These are phyloP conservation scores for Lepidostoma basale DNA, from an alignment of 1,140 invertebrate genomes.

Conservation along the genomic window DNA sequence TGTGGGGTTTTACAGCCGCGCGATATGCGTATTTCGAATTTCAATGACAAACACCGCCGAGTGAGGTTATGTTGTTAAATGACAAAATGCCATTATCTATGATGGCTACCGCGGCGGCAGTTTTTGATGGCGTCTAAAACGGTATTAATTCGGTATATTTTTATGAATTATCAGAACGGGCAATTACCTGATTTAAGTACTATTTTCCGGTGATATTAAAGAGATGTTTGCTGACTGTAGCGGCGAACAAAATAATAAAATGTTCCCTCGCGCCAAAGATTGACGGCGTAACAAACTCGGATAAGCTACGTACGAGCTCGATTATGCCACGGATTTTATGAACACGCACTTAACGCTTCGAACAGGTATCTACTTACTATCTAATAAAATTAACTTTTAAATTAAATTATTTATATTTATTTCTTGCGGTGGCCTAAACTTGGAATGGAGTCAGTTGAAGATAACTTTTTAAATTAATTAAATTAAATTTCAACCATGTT, in stretches of 20 bases:
- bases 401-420: no score
- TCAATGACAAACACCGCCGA: conserved; percentile 24
- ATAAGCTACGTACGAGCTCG: conserved; percentile 24
- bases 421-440: no score
- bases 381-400: no score
- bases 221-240: not conserved
- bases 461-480: no score
- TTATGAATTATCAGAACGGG: not conserved
- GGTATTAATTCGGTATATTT: not conserved
- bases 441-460: no score
- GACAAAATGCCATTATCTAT: conserved; percentile 31
- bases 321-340: not conserved
- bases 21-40: conserved; percentile 7
- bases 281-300: conserved; percentile 23
- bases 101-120: conserved; percentile 26
- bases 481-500: no score
- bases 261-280: conserved; percentile 32
- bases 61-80: conserved; percentile 36
- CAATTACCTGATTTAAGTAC: conserved; percentile 18
- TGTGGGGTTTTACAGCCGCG: conserved; percentile 22
- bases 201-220: not conserved
- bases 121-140: not conserved
- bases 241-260: conserved; percentile 16
- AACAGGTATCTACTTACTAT: no score
- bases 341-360: not conserved